Evolutionary conservation across 35 echinoderm and acorn worm species (phyloP).

Genomic region (Lytechinus variegatus): DNA sequence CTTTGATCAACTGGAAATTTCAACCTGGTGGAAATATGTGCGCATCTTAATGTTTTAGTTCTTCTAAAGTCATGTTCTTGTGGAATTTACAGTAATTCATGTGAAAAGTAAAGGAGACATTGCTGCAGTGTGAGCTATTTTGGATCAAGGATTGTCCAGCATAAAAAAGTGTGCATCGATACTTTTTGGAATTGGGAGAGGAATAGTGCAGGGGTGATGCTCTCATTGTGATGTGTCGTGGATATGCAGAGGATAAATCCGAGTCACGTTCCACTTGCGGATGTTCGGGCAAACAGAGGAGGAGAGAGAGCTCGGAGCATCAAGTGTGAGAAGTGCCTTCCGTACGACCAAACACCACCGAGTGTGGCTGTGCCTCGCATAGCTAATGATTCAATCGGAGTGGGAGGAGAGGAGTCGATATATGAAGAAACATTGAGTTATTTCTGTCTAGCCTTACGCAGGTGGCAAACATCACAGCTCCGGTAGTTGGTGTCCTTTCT

Average conservation of each 20-base stretch:
- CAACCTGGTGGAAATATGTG: not conserved
- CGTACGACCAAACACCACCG: not conserved
- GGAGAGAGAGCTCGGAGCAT: not conserved
- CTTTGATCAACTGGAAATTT: not conserved
- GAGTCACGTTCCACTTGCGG: conserved; percentile 7
- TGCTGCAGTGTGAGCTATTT: not conserved
- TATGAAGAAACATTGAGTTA: not conserved
- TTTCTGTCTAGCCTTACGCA: not conserved
- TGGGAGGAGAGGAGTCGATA: not conserved
- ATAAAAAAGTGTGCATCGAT: not conserved
- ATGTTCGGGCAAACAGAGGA: not conserved
- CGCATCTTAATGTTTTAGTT: not conserved
- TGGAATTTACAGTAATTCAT: not conserved
- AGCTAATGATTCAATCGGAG: not conserved
- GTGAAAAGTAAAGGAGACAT: not conserved
- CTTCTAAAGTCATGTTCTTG: not conserved
- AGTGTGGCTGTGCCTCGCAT: not conserved
- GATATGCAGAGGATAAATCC: not conserved
- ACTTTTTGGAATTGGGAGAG: not conserved
- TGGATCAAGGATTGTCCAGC: not conserved
- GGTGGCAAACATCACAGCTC: not conserved
- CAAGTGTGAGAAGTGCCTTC: not conserved
- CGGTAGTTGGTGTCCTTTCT: not conserved
- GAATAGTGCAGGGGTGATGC: not conserved
- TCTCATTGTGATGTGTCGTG: not conserved